Evolutionary conservation across 2,113 vertebrate genomes (phyloP).

Genomic region (Amblyopsis rosae): DNA sequence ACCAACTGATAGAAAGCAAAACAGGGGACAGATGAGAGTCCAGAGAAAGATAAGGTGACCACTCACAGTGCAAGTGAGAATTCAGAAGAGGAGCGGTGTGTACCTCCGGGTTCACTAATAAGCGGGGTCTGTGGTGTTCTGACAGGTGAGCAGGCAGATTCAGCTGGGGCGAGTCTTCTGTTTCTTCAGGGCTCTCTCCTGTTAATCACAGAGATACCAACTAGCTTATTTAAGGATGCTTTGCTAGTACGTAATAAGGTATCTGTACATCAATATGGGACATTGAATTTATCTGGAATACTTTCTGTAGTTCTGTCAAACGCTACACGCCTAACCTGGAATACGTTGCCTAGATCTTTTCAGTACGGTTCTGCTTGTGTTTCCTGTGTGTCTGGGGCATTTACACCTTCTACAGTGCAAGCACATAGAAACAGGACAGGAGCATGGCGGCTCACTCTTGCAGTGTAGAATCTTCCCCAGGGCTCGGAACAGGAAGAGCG

Average conservation of each 20-base stretch:
- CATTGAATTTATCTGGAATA: too few species aligned
- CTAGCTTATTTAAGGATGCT: not conserved
- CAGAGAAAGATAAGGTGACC: not conserved
- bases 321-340: too few species aligned
- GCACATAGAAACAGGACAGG: not conserved
- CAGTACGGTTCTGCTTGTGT: too few species aligned
- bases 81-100: not conserved
- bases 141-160: conserved; percentile 68
- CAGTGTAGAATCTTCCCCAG: conserved; percentile 95
- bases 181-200: conserved; percentile 56
- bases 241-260: too few species aligned
- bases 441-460: conserved; percentile 86
- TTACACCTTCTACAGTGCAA: too few species aligned
- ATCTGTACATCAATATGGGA: too few species aligned
- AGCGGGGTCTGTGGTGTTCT: conserved; percentile 62
- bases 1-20: conserved; percentile 72
- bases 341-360: too few species aligned
- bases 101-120: conserved; percentile 76
- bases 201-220: conserved; percentile 24
- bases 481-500: conserved; percentile 94
- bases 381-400: too few species aligned
- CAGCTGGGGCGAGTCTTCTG: conserved; percentile 19
- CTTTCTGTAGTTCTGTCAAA: too few species aligned
- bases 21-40: too few species aligned
- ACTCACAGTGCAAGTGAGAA: not conserved